Evolutionary conservation across 2,797 vertebrate genomes (phyloP).

Genomic region (Syngnathus rostellatus): DNA sequence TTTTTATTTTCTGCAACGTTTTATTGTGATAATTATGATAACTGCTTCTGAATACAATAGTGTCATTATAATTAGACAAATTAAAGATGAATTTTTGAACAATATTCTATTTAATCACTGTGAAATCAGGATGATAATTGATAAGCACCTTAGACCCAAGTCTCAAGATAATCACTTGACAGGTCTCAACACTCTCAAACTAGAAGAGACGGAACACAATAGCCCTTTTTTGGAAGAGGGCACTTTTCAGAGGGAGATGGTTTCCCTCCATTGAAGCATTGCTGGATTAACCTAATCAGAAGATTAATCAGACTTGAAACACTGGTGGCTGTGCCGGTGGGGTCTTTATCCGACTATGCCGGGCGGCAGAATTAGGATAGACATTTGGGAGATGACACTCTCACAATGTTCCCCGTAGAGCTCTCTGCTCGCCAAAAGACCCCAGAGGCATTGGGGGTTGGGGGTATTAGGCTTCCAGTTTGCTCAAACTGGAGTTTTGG

Average conservation of each 20-base stretch:
- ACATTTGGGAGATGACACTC: constrained; percentile 47
- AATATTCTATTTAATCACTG: too few relatives aligned
- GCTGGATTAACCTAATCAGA: constrained; percentile 69
- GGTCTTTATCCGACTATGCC: constrained; percentile 47
- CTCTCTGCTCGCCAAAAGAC: constrained; percentile 34
- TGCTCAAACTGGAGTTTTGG: constrained; percentile 16
- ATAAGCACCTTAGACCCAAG: constrained; percentile 24
- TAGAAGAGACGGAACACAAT: neutral
- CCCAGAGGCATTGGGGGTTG: constrained; percentile 23
- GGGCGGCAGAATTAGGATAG: constrained; percentile 46
- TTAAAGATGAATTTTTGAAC: too few relatives aligned
- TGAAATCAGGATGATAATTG: neutral
- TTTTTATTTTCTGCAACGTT: neutral
- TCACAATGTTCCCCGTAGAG: constrained; percentile 53
- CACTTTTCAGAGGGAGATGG: constrained; percentile 29
- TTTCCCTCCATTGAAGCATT: constrained; percentile 42
- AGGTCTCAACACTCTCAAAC: constrained; percentile 11
- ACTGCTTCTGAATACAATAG: too few relatives aligned
- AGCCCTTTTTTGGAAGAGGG: constrained; percentile 18
- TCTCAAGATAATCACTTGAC: constrained; percentile 23
- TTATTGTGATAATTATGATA: too few relatives aligned
- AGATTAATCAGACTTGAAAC: constrained; percentile 67
- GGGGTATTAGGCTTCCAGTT: constrained; percentile 31
- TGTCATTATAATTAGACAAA: too few relatives aligned
- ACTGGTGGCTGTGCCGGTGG: constrained; percentile 52